phyloP scores from a whole-genome alignment of 2,113 vertebrate genomes.

The Tupaia chinensis region DNA sequence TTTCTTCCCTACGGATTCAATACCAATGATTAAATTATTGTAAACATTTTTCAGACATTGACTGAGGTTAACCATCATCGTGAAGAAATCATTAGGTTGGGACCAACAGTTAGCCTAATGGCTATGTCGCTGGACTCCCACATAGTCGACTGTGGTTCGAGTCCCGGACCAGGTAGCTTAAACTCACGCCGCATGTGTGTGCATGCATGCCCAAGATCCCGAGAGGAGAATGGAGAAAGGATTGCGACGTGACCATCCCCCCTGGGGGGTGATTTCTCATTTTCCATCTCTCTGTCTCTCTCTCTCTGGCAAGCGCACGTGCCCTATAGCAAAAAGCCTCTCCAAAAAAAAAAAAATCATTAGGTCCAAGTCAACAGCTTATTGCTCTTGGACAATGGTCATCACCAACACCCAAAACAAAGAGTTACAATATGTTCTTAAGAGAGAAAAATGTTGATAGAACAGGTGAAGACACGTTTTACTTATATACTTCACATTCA shows the following conservation, averaged over 20 bases:
- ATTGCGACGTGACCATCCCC: too few species aligned
- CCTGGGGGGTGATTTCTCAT: too few species aligned
- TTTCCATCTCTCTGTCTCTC: too few species aligned
- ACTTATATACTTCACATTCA: background rate
- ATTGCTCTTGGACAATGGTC: background rate
- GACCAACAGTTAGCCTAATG: too few species aligned
- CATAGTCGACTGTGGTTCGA: too few species aligned
- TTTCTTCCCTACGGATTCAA: background rate
- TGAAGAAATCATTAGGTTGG: constrained; percentile 36
- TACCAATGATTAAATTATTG: background rate
- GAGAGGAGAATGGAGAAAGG: too few species aligned
- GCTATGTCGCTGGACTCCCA: too few species aligned
- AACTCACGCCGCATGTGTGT: too few species aligned
- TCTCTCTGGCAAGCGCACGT: too few species aligned
- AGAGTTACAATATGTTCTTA: background rate
- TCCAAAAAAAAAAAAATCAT: background rate
- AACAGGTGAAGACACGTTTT: background rate
- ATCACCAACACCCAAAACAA: background rate
- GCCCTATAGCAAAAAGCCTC: too few species aligned
- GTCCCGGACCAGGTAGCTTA: too few species aligned
- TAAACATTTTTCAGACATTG: background rate
- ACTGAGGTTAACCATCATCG: constrained; percentile 31
- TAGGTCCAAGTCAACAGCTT: background rate
- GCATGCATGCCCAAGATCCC: too few species aligned
- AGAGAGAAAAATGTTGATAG: background rate